Base-by-base conservation (phyloP, 92 coral and sea anemone genomes). In the Umimayanthus chanpuru region DNA sequence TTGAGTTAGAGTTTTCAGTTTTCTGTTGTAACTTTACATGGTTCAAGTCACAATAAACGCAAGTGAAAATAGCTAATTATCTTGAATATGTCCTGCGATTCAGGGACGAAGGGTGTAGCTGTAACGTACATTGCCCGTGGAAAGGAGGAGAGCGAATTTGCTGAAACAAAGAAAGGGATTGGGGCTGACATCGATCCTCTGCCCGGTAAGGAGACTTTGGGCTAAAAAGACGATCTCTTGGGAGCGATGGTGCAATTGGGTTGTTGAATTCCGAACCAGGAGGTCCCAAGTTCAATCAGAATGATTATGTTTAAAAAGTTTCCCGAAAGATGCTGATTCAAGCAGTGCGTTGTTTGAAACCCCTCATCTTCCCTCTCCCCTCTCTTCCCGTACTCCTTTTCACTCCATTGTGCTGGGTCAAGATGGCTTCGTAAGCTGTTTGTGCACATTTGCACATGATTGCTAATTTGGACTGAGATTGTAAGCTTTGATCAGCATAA, bases 71-170 rank as follows among this genome's bases (percentile, higher is more conserved):
- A 6, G 28, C 14, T 44, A 32, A 32, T 32, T 32, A 32, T 32
- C 36, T 32, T 32, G 47, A n/a, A 23, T 64, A 9, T 14, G 21
- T 58, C 14, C 50, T 67, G 40, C 23, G 5, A 11, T 88, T 18
- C 39, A 96, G 98, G 99, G 56, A 95, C 99, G n/a, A 91, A 89
- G 64, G 99, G 99, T 28, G 91, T 93, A 28, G 96, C 98, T 55
- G 97, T 97, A 26, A 97, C 96, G 14, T 97, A 90, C 80, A 94
- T 95, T 38, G 96, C 98, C 38, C 91, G 89, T 50, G 98, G 99
- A 61, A 96, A 95, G 87, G 99, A 97, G 76, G 93, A 91, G 43
- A 91, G 83, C 56, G 86, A 90, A 65, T 92, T 97, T 88, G 66
- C 64, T 71, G 94, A 89, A 44, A 91, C 94, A 76, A 94, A 89